Evolutionary conservation across 2,888 invertebrate genomes (phyloP), one percentile per base, ranked within the genome.

Genomic region (Odontocolon sp.): DNA sequence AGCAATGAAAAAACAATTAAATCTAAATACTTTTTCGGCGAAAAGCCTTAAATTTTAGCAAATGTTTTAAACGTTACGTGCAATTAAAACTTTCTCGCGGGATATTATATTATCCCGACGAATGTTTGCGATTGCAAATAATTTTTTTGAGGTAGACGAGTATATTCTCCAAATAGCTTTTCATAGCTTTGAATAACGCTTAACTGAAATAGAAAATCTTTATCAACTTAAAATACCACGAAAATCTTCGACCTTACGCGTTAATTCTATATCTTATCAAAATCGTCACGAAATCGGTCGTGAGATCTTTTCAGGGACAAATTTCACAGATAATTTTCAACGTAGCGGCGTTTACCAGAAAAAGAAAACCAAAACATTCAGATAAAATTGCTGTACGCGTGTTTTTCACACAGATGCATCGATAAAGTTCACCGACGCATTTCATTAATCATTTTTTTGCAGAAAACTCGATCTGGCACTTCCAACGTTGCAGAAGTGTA

Each of bases 101-200:
- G 64, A 38, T 61, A 28, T 52, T 42, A 68, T 23, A 63, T n/a
- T n/a, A 52, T 64, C 73, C 73, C 78, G 74, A 76, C 78, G 82
- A 81, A 82, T 83, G 80, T 59, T 81, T 78, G 77, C 82, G 81
- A 86, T 87, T 87, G 86, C 87, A 85, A 85, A 87, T 88, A 86
- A 88, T 61, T 74, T 67, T 82, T 86, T 85, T 89, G 90, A 90
- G 90, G 90, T 90, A 90, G 90, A 90, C 87, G 85, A 87, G 90
- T 90, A 87, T 90, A 90, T 90, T 87, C 86, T 89, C 87, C 87
- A 86, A 87, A 87, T 87, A 88, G 88, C 89, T 81, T 86, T 86
- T 85, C 78, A 84, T 82, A 90, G 88, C 88, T 85, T 87, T 80
- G 83, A 87, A 84, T 88, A 87, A 87, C 83, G 87, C 87, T 87